These are phyloP conservation scores for Ferdinandea cuprea DNA, from an alignment of 2,888 invertebrate species.

Conservation along the genomic window DNA sequence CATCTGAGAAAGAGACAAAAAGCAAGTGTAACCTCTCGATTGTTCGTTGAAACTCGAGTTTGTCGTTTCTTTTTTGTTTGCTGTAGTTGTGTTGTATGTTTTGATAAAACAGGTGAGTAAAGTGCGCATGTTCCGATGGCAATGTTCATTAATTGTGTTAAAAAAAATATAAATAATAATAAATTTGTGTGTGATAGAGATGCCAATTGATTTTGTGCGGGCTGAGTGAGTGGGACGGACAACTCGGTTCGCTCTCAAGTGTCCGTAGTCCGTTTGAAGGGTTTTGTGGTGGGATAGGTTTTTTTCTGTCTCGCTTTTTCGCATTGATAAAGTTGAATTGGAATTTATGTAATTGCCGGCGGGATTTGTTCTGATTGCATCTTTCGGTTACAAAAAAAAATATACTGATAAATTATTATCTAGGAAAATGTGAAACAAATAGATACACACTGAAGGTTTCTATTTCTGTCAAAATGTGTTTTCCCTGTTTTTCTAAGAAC, in stretches of 20 bases:
- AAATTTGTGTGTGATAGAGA: constrained; percentile 51
- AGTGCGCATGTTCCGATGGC: constrained; percentile 55
- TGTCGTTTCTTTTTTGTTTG: constrained; percentile 51
- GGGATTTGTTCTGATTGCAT: constrained; percentile 63
- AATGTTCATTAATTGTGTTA: constrained; percentile 60
- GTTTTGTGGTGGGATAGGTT: constrained; percentile 27
- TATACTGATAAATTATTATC: constrained; percentile 21
- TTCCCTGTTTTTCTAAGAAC: not conserved
- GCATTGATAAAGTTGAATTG: constrained; percentile 33
- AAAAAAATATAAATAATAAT: constrained; percentile 72
- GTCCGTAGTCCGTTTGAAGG: constrained; percentile 10
- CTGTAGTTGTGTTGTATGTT: constrained; percentile 53
- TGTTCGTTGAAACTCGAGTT: constrained; percentile 41
- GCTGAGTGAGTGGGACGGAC: constrained; percentile 7
- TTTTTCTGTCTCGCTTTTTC: constrained; percentile 9
- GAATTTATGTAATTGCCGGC: constrained; percentile 73
- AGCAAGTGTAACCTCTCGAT: constrained; percentile 18
- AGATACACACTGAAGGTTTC: constrained; percentile 17
- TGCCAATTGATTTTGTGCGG: not conserved
- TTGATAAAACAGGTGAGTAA: constrained; percentile 63
- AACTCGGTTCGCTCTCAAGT: no score
- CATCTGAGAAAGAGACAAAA: constrained; percentile 75
- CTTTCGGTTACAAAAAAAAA: constrained; percentile 2
- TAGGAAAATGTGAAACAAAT: constrained; percentile 35
- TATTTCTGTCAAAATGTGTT: constrained; percentile 30